Conservation (phyloP, 2,797 vertebrate species). For the Silurus aristotelis region DNA sequence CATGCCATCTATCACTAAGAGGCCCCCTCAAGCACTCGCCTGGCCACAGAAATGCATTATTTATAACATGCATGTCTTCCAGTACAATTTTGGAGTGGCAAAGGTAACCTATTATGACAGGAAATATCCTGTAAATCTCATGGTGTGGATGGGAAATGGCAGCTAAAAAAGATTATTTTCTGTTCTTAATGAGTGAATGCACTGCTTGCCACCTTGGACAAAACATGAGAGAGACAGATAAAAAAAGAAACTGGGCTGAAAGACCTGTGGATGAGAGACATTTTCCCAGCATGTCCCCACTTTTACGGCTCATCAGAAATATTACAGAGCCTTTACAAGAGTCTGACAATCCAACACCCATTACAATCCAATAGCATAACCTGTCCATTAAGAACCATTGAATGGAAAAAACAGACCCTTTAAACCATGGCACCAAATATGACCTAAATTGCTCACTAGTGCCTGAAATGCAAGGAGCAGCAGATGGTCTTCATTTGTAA, state of each 20-base stretch:
- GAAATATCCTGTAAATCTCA: constrained; percentile 10
- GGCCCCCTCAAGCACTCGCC: constrained; percentile 33
- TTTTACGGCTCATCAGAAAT: constrained; percentile 63
- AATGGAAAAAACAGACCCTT: not conserved
- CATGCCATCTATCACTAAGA: constrained; percentile 39
- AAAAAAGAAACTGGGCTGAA: not conserved
- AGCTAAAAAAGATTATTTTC: not conserved
- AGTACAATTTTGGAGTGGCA: constrained; percentile 42
- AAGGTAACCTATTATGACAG: constrained; percentile 16
- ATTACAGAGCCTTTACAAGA: constrained; percentile 47
- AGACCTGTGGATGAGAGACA: constrained; percentile 5
- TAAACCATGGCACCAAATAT: not conserved
- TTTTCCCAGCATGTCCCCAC: constrained; percentile 6
- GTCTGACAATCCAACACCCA: constrained; percentile 45
- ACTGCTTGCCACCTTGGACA: not conserved
- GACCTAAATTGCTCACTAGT: constrained; percentile 34
- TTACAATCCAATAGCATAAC: constrained; percentile 45
- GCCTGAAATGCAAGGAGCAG: constrained; percentile 44
- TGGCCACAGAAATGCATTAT: constrained; percentile 51
- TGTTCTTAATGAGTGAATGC: constrained; percentile 5
- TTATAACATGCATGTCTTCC: constrained; percentile 53
- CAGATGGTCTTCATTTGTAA: constrained; percentile 50
- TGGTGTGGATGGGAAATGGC: constrained; percentile 38
- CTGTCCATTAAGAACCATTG: constrained; percentile 27
- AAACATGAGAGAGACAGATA: constrained; percentile 13